Conservation (phyloP, 2,888 invertebrate species). For the Torymus aiolomorphi region DNA sequence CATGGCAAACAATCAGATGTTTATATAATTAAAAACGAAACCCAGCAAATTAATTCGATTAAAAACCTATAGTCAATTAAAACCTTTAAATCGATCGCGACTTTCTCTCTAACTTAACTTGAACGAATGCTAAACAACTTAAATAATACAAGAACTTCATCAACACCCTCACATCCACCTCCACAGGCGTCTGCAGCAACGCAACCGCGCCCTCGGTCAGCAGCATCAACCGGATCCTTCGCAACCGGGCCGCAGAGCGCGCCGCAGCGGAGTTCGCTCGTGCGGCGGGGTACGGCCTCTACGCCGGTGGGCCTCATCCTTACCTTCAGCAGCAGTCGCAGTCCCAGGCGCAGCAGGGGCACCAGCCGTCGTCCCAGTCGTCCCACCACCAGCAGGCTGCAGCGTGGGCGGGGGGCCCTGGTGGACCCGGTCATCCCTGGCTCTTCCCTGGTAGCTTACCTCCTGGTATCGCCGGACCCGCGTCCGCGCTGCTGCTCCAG, state of each 20-base stretch:
- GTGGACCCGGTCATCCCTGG: conserved; percentile 70
- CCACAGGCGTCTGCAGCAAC: conserved; percentile 94
- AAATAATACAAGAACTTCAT: not conserved
- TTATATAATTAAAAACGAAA: no score
- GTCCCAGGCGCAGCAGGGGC: conserved; percentile 90
- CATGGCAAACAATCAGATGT: no score
- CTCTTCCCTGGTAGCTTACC: conserved; percentile 59
- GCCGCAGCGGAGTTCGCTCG: conserved; percentile 97
- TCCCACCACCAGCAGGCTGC: conserved; percentile 81
- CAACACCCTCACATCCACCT: conserved; percentile 49
- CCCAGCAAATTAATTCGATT: no score
- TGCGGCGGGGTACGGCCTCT: conserved; percentile 92
- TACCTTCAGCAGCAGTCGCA: conserved; percentile 90
- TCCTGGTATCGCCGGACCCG: conserved; percentile 76
- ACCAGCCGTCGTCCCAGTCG: conserved; percentile 84
- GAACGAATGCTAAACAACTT: no score
- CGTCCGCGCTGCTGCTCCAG: conserved; percentile 76
- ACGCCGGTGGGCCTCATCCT: conserved; percentile 83
- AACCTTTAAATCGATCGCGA: no score
- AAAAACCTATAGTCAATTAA: no score
- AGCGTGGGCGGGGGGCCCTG: conserved; percentile 70
- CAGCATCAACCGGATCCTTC: conserved; percentile 95
- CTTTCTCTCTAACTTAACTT: no score
- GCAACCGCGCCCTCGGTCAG: conserved; percentile 97
- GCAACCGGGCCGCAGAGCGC: conserved; percentile 96